phyloP scores from a whole-genome alignment of 2,113 vertebrate species.

The Mirounga angustirostris region DNA sequence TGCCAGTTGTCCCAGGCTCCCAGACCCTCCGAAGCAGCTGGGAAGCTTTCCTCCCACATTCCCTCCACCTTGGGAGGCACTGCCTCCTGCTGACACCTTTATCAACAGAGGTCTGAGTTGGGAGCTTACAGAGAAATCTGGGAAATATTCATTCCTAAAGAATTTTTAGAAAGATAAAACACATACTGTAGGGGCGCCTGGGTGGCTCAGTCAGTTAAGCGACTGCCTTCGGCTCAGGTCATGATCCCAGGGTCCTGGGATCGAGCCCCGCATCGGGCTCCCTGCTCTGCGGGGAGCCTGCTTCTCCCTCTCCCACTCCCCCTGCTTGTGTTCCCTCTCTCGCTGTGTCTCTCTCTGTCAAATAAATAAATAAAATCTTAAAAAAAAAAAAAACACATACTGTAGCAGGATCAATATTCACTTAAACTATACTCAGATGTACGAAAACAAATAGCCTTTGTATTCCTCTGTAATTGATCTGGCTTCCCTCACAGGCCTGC shows the following conservation, averaged over 20 bases:
- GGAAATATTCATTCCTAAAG: not conserved
- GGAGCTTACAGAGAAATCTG: not conserved
- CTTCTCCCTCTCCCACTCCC: no score
- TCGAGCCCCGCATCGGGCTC: no score
- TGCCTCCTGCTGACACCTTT: not conserved
- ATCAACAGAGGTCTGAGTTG: not conserved
- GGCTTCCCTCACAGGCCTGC: constrained; percentile 32
- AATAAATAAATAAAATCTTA: no score
- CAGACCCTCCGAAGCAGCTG: not conserved
- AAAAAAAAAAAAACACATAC: not conserved
- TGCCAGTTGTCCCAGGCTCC: not conserved
- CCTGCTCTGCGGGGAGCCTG: no score
- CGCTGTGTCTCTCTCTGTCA: no score
- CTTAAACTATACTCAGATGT: constrained; percentile 5
- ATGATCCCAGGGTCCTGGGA: no score
- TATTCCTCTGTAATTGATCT: constrained; percentile 47
- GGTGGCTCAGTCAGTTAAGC: no score
- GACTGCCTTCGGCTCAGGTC: no score
- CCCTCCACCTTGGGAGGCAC: not conserved
- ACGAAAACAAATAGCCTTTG: constrained; percentile 42
- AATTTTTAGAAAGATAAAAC: constrained; percentile 36
- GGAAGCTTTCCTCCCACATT: not conserved
- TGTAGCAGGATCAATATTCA: constrained; percentile 50
- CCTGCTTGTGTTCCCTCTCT: no score
- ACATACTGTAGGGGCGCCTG: not conserved